Percentiles rank a stretch among this genome's conserved stretches.
These are phyloP conservation scores for Pocillopora damicornis DNA, from an alignment of 64 coral and sea anemone genomes.

Conservation along the genomic window DNA sequence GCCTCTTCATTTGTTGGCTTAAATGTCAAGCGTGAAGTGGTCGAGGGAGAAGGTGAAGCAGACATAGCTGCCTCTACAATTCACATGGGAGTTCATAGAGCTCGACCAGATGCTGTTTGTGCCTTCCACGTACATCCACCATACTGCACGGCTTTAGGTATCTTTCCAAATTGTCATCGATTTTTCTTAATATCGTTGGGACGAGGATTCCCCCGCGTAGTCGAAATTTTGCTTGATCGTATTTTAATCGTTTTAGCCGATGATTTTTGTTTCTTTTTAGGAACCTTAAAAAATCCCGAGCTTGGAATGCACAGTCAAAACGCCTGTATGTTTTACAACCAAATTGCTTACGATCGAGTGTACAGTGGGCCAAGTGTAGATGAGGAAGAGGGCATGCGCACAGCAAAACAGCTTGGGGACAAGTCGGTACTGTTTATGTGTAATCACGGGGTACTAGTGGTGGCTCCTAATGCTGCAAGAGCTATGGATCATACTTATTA, in stretches of 20 bases:
- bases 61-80: constrained; percentile 68
- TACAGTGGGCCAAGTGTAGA: constrained; percentile 63
- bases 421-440: constrained; percentile 79
- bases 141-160: constrained; percentile 79
- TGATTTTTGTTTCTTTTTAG: constrained; percentile 10
- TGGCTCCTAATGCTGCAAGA: constrained; percentile 12
- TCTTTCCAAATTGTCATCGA: not conserved
- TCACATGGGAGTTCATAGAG: constrained; percentile 59
- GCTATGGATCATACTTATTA: constrained; percentile 64
- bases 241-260: not conserved
- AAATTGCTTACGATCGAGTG: constrained; percentile 66
- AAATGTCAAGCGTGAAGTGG: constrained; percentile 37
- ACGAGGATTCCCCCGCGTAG: not conserved
- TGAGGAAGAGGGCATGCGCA: constrained; percentile 54
- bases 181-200: not conserved
- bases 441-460: constrained; percentile 69
- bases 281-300: constrained; percentile 53
- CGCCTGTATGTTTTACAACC: constrained; percentile 64
- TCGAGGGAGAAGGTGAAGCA: constrained; percentile 49
- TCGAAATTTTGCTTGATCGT: not conserved
- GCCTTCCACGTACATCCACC: constrained; percentile 81
- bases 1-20: constrained; percentile 68
- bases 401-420: constrained; percentile 54
- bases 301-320: constrained; percentile 79
- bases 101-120: constrained; percentile 65